A percentile compares a stretch with the other conserved stretches of the same genome.
phyloP scores from a whole-genome alignment of 2,888 invertebrate species.

The Seladonia tumulorum region DNA sequence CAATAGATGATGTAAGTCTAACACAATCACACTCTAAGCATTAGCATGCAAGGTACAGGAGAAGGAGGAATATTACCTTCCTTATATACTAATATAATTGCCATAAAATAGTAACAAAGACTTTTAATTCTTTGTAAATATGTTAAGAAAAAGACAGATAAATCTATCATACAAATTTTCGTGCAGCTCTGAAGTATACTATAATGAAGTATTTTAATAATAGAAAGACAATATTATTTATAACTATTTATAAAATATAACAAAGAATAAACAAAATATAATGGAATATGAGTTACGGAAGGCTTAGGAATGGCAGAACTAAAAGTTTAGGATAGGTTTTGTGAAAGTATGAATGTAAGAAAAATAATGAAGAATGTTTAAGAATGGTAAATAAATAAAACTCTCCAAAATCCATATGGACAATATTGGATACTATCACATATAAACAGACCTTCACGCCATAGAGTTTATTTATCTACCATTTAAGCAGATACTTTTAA shows the following conservation, averaged over 20 bases:
- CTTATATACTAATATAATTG: slow-evolving; percentile 12
- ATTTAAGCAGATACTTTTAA: slow-evolving; percentile 55
- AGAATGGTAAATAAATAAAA: slow-evolving; percentile 55
- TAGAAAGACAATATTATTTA: slow-evolving; percentile 3
- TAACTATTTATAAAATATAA: slow-evolving; percentile 1
- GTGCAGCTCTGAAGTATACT: slow-evolving; percentile 3
- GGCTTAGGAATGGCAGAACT: slow-evolving; percentile 45
- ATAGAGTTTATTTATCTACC: slow-evolving; percentile 68
- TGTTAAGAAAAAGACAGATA: slow-evolving; percentile 4
- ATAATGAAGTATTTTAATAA: slow-evolving; percentile 4
- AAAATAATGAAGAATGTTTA: slow-evolving; percentile 48
- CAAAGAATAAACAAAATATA: slow-evolving; percentile 18
- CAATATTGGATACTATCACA: background rate
- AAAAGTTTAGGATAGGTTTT: slow-evolving; percentile 51
- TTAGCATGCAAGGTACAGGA: slow-evolving; percentile 78
- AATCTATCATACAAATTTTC: slow-evolving; percentile 17
- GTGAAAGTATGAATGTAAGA: slow-evolving; percentile 58
- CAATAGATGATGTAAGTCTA: slow-evolving; percentile 79
- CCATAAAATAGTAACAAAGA: background rate
- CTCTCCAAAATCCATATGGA: background rate
- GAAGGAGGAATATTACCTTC: slow-evolving; percentile 55
- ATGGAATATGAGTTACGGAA: slow-evolving; percentile 22
- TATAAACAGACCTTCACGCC: slow-evolving; percentile 26
- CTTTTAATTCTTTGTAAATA: slow-evolving; percentile 19
- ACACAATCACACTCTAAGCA: slow-evolving; percentile 84